Percentiles rank a stretch among this genome's conserved stretches.
These are phyloP conservation scores for Tolmerus cingulatus DNA, from an alignment of 2,888 invertebrate species.

Conservation along the genomic window DNA sequence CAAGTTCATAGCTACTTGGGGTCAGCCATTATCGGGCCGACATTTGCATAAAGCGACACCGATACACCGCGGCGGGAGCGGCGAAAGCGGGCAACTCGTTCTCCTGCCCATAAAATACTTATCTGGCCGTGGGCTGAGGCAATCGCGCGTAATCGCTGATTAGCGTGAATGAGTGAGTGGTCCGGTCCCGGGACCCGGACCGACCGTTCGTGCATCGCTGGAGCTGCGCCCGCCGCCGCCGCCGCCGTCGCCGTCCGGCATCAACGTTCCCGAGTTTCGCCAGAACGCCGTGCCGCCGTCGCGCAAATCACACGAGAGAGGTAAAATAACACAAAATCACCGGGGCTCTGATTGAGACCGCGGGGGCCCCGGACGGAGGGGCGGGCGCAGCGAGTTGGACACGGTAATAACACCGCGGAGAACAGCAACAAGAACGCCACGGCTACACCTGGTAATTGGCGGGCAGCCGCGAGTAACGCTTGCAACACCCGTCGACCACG, in stretches of 20 bases:
- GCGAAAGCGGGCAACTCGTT: not conserved
- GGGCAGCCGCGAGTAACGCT: conserved; percentile 14
- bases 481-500: conserved; percentile 12
- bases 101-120: conserved; percentile 5
- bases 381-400: not conserved
- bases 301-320: not conserved
- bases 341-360: not conserved
- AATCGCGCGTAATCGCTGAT: conserved; percentile 8
- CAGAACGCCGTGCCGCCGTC: not conserved
- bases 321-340: not conserved
- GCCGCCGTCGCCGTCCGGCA: too few species aligned
- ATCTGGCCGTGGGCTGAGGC: conserved; percentile 13
- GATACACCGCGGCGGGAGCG: not conserved
- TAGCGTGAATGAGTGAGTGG: conserved; percentile 10
- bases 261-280: not conserved
- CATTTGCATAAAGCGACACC: not conserved
- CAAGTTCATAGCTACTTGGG: not conserved
- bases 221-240: too few species aligned
- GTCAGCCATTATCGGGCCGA: not conserved
- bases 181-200: not conserved
- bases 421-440: conserved; percentile 17
- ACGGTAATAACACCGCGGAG: conserved; percentile 12
- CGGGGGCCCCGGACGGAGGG: not conserved
- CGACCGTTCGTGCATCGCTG: not conserved
- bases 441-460: conserved; percentile 33